Evolutionary conservation across 2,797 vertebrate species (phyloP).

Genomic region (Molossus molossus): DNA sequence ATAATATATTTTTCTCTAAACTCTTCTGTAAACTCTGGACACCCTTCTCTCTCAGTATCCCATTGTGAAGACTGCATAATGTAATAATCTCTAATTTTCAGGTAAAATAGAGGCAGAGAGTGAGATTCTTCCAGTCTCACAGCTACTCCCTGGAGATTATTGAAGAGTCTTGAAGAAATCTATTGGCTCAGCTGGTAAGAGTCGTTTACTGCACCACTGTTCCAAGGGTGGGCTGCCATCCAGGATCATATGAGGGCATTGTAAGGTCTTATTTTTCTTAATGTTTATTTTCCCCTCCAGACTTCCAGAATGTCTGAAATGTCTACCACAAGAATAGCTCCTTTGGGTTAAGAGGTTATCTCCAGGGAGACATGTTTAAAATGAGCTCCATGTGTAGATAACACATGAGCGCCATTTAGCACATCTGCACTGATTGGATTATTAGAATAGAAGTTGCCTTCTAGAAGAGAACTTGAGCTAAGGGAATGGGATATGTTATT

Average conservation of each 20-base stretch:
- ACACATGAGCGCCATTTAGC: conserved; percentile 46
- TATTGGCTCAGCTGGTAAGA: conserved; percentile 35
- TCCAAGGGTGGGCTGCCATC: neutral
- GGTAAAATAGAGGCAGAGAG: neutral
- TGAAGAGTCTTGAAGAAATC: conserved; percentile 41
- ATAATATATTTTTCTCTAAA: neutral
- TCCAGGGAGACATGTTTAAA: conserved; percentile 77
- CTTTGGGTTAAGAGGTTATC: conserved; percentile 79
- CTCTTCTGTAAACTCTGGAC: neutral
- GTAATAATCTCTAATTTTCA: neutral
- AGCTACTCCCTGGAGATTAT: neutral
- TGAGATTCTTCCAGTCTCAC: neutral
- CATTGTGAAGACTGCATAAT: conserved; percentile 44
- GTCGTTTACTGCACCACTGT: neutral
- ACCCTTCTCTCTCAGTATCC: neutral
- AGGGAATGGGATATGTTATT: conserved; percentile 36
- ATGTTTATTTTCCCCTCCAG: conserved; percentile 66
- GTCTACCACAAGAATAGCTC: conserved; percentile 69
- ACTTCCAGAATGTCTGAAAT: conserved; percentile 73
- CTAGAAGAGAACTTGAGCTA: conserved; percentile 61
- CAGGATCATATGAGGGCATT: neutral
- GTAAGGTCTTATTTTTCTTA: conserved; percentile 69
- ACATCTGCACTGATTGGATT: conserved; percentile 66
- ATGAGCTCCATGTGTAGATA: conserved; percentile 60
- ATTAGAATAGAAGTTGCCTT: conserved; percentile 63